Conservation (phyloP, 2,113 vertebrate species). For the Pelodiscus sinensis region DNA sequence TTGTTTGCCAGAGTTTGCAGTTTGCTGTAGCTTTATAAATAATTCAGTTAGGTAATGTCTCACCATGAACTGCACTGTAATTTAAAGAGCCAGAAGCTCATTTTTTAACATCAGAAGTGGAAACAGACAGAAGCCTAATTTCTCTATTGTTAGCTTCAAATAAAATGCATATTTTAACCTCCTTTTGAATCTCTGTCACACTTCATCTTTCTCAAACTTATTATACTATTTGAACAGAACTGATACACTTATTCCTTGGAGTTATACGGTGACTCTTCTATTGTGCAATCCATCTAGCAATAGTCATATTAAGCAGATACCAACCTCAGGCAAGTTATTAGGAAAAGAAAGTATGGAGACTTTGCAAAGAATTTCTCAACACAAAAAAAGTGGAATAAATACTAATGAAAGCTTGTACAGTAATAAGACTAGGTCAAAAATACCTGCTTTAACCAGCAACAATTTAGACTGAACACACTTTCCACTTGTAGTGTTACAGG, state of each 20-base stretch:
- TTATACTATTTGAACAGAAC: not conserved
- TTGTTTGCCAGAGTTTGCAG: not conserved
- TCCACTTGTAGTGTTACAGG: not conserved
- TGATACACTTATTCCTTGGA: not conserved
- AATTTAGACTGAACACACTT: accelerated
- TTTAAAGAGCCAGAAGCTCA: not conserved
- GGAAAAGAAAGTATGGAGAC: not conserved
- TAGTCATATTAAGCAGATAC: not conserved
- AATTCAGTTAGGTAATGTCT: not conserved
- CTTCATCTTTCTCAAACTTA: accelerated
- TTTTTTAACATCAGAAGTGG: not conserved
- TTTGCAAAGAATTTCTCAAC: not conserved
- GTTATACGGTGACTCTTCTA: not conserved
- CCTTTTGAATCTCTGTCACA: not conserved
- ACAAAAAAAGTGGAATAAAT: accelerated
- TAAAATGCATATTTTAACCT: not conserved
- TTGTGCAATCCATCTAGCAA: not conserved
- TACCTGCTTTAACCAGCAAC: not conserved
- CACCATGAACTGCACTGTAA: not conserved
- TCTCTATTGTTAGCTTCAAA: not conserved
- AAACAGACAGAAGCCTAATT: accelerated
- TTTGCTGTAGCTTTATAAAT: conserved; percentile 2
- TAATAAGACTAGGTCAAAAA: not conserved
- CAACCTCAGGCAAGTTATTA: not conserved
- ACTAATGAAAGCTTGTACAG: not conserved